Conservation (phyloP, 2,113 vertebrate species). For the Osmerus eperlanus region DNA sequence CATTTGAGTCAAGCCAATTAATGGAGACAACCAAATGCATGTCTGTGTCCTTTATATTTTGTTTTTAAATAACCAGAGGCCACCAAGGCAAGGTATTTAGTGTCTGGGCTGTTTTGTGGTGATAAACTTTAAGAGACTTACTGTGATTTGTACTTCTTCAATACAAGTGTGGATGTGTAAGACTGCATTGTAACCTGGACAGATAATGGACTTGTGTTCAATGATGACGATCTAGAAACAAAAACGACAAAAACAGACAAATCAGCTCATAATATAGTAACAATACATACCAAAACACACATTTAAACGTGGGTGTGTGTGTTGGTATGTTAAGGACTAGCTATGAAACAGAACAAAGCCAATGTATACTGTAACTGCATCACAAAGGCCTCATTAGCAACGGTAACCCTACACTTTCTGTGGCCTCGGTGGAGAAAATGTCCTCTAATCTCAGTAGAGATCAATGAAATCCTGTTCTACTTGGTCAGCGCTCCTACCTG, state of each 20-base stretch:
- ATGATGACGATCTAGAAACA: constrained; percentile 92
- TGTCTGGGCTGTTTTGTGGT: too few species aligned
- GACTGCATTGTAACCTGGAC: constrained; percentile 98
- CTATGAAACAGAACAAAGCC: too few species aligned
- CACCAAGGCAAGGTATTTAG: background rate
- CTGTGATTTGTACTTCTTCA: constrained; percentile 98
- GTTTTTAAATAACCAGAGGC: too few species aligned
- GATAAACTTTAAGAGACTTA: constrained; percentile 64
- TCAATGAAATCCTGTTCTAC: background rate
- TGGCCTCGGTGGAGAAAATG: too few species aligned
- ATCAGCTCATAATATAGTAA: background rate
- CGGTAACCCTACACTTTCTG: too few species aligned
- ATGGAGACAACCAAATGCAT: too few species aligned
- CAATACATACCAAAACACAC: too few species aligned
- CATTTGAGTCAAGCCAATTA: too few species aligned
- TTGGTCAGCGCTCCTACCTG: constrained; percentile 75
- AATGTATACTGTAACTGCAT: too few species aligned
- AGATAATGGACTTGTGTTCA: constrained; percentile 99
- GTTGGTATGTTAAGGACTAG: background rate
- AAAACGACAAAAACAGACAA: background rate
- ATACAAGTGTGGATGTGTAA: constrained; percentile 99
- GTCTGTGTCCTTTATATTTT: too few species aligned
- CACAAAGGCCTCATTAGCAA: too few species aligned
- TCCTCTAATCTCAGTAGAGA: too few species aligned
- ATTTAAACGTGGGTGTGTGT: background rate